Evolutionary conservation across 1,140 invertebrate genomes (phyloP).

Genomic region (Scaptomyza pallida): DNA sequence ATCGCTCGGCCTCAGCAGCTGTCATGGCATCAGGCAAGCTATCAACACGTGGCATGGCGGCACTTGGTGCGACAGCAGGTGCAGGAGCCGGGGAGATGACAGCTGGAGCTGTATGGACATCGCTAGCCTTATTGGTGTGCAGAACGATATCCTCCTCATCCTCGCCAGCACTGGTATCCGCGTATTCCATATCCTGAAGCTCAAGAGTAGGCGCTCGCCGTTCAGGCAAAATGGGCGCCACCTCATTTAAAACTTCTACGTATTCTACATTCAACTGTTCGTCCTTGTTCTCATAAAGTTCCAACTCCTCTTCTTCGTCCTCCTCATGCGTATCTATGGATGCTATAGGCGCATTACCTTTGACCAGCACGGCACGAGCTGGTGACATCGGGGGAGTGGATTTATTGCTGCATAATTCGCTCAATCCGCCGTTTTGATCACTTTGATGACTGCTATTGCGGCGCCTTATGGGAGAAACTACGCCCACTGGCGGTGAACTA

Average conservation of each 20-base stretch:
- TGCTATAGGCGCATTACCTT: constrained; percentile 75
- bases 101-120: constrained; percentile 75
- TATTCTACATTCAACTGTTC: constrained; percentile 63
- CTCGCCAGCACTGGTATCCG: constrained; percentile 85
- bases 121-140: constrained; percentile 70
- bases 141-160: constrained; percentile 83
- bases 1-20: constrained; percentile 92
- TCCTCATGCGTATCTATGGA: constrained; percentile 68
- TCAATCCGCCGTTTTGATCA: constrained; percentile 43
- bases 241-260: constrained; percentile 48
- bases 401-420: constrained; percentile 58
- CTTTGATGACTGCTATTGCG: constrained; percentile 64
- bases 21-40: constrained; percentile 89
- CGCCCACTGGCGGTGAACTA: constrained; percentile 75
- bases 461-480: constrained; percentile 75
- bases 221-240: constrained; percentile 65
- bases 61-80: constrained; percentile 5
- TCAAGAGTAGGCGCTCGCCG: constrained; percentile 61
- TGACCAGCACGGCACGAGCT: constrained; percentile 47
- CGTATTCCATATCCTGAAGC: constrained; percentile 85
- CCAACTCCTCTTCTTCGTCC: constrained; percentile 43
- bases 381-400: constrained; percentile 75
- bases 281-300: constrained; percentile 34
- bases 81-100: constrained; percentile 15
- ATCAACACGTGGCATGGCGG: constrained; percentile 60